Conservation (phyloP, 2,113 vertebrate species). For the cattle (Bos taurus) region DNA sequence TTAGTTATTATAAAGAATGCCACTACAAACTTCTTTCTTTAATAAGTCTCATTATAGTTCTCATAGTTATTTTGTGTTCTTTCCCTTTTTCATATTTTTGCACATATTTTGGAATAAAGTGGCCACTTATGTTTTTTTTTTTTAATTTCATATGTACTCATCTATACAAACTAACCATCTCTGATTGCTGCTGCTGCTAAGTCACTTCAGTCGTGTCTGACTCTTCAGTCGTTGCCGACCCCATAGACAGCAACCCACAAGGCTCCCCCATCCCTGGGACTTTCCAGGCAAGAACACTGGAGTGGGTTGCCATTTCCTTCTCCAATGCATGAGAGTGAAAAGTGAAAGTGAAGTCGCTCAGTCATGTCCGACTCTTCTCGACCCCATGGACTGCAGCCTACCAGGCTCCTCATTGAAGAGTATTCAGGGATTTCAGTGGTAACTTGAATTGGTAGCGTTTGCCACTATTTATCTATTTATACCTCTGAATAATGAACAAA, state of each 20-base stretch:
- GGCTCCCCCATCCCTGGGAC: not conserved
- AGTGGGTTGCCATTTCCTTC: not conserved
- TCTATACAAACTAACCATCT: not conserved
- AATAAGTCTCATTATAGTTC: not conserved
- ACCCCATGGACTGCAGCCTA: not conserved
- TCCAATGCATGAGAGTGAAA: not conserved
- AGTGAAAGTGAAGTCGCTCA: not conserved
- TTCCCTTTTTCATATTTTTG: not conserved
- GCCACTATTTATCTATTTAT: not conserved
- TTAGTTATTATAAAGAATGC: not conserved
- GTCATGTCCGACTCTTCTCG: fast-evolving
- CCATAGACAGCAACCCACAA: not conserved
- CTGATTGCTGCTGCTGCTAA: not conserved
- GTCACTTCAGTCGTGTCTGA: fast-evolving
- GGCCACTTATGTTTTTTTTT: not conserved
- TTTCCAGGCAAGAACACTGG: not conserved
- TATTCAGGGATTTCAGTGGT: not conserved
- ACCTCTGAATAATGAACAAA: not conserved
- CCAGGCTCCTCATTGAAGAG: not conserved
- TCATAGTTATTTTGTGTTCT: not conserved
- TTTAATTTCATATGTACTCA: not conserved
- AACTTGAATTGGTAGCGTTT: not conserved
- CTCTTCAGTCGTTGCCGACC: not conserved
- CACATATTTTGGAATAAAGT: not conserved
- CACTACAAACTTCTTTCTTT: not conserved